Percentiles rank a stretch among this genome's conserved stretches.
Conservation (phyloP, 2,113 vertebrate genomes). For the Chrysemys picta region DNA sequence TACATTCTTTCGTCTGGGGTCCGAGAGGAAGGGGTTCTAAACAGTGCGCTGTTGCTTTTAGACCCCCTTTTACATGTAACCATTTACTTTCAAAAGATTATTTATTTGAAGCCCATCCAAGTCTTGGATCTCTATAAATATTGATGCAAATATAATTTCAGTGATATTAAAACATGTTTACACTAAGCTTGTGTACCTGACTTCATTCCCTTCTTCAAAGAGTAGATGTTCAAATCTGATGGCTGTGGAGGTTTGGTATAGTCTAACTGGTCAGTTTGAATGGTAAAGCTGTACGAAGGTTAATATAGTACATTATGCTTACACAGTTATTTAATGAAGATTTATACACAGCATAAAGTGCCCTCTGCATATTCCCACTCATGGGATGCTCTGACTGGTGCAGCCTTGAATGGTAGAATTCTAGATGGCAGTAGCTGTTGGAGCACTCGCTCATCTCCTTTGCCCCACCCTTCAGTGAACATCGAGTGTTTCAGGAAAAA, state of each 20-base stretch:
- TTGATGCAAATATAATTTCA: slow-evolving; percentile 37
- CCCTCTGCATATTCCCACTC: background rate
- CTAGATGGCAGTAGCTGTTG: background rate
- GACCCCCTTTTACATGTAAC: slow-evolving; percentile 30
- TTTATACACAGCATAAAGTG: background rate
- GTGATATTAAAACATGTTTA: slow-evolving; percentile 73
- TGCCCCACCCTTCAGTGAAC: background rate
- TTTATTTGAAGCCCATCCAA: slow-evolving; percentile 71
- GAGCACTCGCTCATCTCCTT: background rate
- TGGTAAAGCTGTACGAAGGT: background rate
- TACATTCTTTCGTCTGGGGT: slow-evolving; percentile 44
- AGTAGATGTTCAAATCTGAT: background rate
- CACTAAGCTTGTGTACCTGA: slow-evolving; percentile 16
- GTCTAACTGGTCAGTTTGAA: background rate
- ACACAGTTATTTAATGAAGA: accelerated
- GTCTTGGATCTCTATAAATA: slow-evolving; percentile 42
- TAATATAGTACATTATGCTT: background rate
- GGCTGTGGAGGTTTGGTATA: background rate
- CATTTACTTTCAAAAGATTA: slow-evolving; percentile 48
- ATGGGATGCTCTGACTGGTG: background rate
- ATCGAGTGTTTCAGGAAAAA: background rate
- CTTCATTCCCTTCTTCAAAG: background rate
- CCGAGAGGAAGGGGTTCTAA: slow-evolving; percentile 35
- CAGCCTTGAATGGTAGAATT: background rate
- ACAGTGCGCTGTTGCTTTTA: slow-evolving; percentile 57